Evolutionary conservation across 2,113 vertebrate genomes (phyloP).

Genomic region (Elgaria multicarinata): DNA sequence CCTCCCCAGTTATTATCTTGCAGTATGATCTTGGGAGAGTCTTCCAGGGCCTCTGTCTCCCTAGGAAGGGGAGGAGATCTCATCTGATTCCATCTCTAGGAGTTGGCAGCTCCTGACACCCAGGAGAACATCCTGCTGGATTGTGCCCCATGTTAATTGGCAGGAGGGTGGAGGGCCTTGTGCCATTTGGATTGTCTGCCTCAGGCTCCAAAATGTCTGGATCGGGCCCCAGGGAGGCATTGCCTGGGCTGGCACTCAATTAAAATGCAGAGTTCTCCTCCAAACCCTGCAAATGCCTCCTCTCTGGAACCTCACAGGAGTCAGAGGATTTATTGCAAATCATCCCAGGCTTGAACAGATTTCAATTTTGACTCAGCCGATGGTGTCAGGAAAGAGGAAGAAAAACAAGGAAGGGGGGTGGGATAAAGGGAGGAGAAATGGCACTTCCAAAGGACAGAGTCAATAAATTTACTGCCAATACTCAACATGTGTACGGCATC

Average conservation of each 20-base stretch:
- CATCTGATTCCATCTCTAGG: not conserved
- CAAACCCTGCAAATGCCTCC: not conserved
- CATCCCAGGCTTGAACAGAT: slow-evolving; percentile 11
- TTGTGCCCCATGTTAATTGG: not conserved
- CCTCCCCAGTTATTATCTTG: too few species aligned
- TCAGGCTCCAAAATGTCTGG: not conserved
- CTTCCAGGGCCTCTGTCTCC: too few species aligned
- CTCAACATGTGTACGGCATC: not conserved
- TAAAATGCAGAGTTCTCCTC: not conserved
- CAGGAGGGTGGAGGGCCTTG: too few species aligned
- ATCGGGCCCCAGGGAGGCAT: not conserved
- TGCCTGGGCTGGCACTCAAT: not conserved
- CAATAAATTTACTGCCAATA: not conserved
- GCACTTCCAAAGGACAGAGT: not conserved
- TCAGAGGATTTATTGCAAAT: not conserved
- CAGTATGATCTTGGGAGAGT: too few species aligned
- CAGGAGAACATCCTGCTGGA: not conserved
- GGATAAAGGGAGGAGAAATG: not conserved
- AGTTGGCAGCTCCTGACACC: not conserved
- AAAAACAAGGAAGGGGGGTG: not conserved
- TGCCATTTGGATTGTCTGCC: not conserved
- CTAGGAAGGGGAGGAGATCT: too few species aligned
- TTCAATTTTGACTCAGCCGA: slow-evolving; percentile 11
- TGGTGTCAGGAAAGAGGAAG: not conserved
- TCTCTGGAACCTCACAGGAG: not conserved